Evolutionary conservation across 2,113 vertebrate genomes (phyloP).

Genomic region (Anser cygnoides): DNA sequence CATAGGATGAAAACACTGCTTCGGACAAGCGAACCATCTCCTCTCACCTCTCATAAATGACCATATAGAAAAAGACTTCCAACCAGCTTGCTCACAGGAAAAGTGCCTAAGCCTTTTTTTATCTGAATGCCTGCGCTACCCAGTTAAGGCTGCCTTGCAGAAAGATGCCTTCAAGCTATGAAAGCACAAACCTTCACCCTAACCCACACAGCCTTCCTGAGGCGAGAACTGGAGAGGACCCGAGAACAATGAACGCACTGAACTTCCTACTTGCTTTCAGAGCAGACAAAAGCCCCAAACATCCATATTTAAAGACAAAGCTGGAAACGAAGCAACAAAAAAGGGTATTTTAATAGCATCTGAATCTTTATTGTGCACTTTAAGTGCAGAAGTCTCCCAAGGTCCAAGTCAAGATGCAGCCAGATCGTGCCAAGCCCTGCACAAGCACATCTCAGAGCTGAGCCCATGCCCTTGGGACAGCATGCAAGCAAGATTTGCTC

Average conservation of each 20-base stretch:
- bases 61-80: neutral
- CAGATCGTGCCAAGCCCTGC: neutral
- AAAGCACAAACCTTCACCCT: neutral
- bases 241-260: neutral
- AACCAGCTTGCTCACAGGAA: neutral
- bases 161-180: neutral
- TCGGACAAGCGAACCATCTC: neutral
- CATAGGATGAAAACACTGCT: neutral
- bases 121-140: neutral
- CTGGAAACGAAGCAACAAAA: neutral
- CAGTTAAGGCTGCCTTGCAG: neutral
- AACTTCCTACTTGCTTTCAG: neutral
- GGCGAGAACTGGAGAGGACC: neutral
- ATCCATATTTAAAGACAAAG: neutral
- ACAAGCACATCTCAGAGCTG: neutral
- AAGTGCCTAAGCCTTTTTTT: neutral
- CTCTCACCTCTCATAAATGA: neutral
- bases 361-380: neutral
- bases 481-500: neutral
- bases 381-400: neutral
- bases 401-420: neutral
- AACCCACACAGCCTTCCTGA: neutral
- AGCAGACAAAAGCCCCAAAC: neutral
- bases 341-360: neutral
- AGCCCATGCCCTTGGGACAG: neutral